phyloP scores from a whole-genome alignment of 2,113 vertebrate genomes.

The Oncorhynchus gorbuscha region DNA sequence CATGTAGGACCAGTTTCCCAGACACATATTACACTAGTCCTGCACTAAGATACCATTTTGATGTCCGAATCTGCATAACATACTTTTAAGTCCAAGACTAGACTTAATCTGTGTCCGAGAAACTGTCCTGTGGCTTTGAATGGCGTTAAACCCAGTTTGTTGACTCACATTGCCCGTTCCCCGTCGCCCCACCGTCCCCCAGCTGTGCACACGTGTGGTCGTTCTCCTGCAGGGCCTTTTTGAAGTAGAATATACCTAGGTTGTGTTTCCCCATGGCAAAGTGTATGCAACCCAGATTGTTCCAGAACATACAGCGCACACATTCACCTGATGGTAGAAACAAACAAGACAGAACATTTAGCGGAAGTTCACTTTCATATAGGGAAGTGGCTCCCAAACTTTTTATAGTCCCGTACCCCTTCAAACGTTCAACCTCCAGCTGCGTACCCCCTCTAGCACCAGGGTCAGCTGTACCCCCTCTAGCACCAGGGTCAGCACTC shows the following conservation, averaged over 20 bases:
- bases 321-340: conserved; percentile 83
- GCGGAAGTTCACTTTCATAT: not conserved
- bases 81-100: too few relatives aligned
- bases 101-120: too few relatives aligned
- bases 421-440: too few relatives aligned
- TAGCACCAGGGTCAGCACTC: too few relatives aligned
- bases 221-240: conserved; percentile 97
- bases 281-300: conserved; percentile 98
- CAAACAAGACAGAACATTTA: conserved; percentile 3
- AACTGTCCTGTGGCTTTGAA: not conserved
- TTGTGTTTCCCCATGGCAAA: conserved; percentile 99
- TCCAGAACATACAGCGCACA: conserved; percentile 98
- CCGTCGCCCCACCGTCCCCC: conserved; percentile 62
- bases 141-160: not conserved
- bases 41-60: not conserved
- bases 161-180: conserved; percentile 81
- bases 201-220: conserved; percentile 91
- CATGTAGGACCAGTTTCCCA: not conserved
- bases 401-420: too few relatives aligned
- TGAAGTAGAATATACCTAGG: conserved; percentile 97
- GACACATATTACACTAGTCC: not conserved
- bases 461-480: too few relatives aligned
- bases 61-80: not conserved
- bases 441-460: too few relatives aligned
- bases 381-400: too few relatives aligned